Evolutionary conservation across 2,888 invertebrate species (phyloP).

Genomic region (Nomada ruficornis): DNA sequence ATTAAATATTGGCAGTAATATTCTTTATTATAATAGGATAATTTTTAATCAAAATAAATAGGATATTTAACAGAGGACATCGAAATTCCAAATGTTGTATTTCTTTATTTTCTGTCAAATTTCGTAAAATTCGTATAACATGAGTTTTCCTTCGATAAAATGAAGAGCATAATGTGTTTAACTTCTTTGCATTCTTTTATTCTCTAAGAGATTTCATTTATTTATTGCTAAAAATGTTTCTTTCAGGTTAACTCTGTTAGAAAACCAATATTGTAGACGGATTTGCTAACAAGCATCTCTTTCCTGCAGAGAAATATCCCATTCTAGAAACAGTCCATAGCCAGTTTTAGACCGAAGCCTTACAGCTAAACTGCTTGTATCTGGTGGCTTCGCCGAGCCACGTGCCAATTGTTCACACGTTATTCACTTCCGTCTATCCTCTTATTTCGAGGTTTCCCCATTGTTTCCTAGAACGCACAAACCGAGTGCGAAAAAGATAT

Average conservation of each 20-base stretch:
- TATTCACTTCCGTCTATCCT: conserved; percentile 26
- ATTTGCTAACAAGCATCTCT: neutral
- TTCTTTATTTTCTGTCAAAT: neutral
- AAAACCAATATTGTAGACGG: neutral
- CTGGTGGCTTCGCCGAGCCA: conserved; percentile 44
- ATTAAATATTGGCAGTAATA: no score
- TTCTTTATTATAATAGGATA: no score
- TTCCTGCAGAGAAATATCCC: conserved; percentile 4
- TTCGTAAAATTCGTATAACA: no score
- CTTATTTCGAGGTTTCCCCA: conserved; percentile 24
- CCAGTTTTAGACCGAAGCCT: conserved; percentile 44
- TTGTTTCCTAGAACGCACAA: neutral
- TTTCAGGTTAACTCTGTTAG: no score
- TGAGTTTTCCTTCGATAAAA: no score
- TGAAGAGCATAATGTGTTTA: no score
- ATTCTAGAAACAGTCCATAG: conserved; percentile 31
- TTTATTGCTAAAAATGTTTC: no score
- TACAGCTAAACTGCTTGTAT: conserved; percentile 36
- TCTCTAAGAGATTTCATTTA: no score
- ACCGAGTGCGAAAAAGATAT: neutral
- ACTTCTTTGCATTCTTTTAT: no score
- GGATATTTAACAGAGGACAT: no score
- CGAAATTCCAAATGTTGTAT: neutral
- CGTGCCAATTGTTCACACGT: conserved; percentile 51
- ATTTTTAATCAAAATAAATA: no score